These are phyloP conservation scores for Hoplodrina blanda DNA, from an alignment of 2,888 invertebrate species.

Conservation along the genomic window DNA sequence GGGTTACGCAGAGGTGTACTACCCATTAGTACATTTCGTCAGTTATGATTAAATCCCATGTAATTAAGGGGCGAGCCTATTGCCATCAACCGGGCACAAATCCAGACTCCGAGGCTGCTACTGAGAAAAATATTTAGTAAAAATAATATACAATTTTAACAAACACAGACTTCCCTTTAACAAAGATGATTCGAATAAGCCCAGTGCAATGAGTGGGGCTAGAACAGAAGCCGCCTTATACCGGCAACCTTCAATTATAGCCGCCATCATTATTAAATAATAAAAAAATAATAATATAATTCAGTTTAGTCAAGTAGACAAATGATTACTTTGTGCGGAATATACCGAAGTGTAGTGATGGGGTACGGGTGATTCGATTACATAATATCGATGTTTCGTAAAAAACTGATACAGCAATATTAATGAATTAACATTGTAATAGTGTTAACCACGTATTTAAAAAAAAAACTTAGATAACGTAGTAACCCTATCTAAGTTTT, in stretches of 20 bases:
- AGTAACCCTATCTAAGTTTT: too few relatives aligned
- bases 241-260: conserved; percentile 82
- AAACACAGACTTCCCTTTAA: conserved; percentile 74
- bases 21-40: too few relatives aligned
- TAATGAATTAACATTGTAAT: too few relatives aligned
- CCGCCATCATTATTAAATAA: conserved; percentile 84
- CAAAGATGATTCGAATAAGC: conserved; percentile 82
- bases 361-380: conserved; percentile 21
- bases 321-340: conserved; percentile 87
- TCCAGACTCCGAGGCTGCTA: too few relatives aligned
- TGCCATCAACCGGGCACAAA: too few relatives aligned
- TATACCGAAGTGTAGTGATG: conserved; percentile 71
- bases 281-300: conserved; percentile 89
- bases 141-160: too few relatives aligned
- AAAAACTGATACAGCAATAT: neutral
- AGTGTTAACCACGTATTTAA: too few relatives aligned
- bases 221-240: conserved; percentile 83
- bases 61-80: too few relatives aligned
- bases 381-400: conserved; percentile 53
- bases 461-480: too few relatives aligned
- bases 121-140: too few relatives aligned
- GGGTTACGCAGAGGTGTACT: too few relatives aligned
- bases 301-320: conserved; percentile 90
- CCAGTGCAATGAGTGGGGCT: conserved; percentile 73
- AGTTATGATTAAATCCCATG: too few relatives aligned